A percentile compares a stretch with the other conserved stretches of the same genome.
Evolutionary conservation across 2,888 invertebrate species (phyloP).

Genomic region (Teleiodes luculella): DNA sequence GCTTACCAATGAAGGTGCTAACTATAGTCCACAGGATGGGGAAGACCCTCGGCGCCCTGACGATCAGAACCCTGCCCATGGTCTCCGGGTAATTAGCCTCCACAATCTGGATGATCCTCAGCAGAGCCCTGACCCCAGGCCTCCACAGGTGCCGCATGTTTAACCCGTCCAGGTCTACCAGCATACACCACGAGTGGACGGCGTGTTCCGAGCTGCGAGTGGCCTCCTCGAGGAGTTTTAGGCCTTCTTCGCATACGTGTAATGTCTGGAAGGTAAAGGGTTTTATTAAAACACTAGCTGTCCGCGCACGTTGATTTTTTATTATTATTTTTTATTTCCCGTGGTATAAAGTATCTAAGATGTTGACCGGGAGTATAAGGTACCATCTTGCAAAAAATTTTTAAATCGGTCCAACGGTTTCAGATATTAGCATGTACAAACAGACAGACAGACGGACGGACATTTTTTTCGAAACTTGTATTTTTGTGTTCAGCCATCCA

Average conservation of each 20-base stretch:
- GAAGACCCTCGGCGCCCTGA: constrained; percentile 94
- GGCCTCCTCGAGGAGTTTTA: constrained; percentile 91
- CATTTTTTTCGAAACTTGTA: no score
- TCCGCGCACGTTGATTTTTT: no score
- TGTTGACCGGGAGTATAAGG: no score
- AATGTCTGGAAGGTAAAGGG: constrained; percentile 78
- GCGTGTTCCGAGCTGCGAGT: constrained; percentile 89
- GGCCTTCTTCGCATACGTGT: constrained; percentile 94
- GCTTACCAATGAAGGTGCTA: constrained; percentile 91
- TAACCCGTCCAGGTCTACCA: constrained; percentile 95
- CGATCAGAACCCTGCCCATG: constrained; percentile 93
- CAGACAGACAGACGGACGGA: no score
- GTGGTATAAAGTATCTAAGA: no score
- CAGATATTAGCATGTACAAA: no score
- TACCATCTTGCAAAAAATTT: no score
- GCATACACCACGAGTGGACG: constrained; percentile 91
- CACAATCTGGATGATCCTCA: constrained; percentile 83
- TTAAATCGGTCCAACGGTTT: no score
- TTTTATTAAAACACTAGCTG: neutral
- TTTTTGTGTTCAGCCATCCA: no score
- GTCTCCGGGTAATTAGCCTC: constrained; percentile 98
- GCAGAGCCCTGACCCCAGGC: constrained; percentile 89
- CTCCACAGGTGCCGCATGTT: constrained; percentile 98
- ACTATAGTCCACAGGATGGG: constrained; percentile 97
- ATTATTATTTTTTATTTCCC: no score